Conservation (phyloP, 2,888 invertebrate species). For the Cheiracanthium punctorium region DNA sequence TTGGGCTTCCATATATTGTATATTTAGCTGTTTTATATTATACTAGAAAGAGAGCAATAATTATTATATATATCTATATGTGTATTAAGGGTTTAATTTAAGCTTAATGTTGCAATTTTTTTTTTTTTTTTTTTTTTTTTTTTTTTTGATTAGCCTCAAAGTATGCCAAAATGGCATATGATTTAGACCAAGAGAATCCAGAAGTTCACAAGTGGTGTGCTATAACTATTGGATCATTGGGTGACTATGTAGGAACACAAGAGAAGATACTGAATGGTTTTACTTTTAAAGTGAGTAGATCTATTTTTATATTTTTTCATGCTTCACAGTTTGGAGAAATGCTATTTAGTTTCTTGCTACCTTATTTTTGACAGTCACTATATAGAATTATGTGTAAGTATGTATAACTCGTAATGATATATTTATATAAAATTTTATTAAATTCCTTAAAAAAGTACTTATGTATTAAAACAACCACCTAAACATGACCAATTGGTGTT, state of each 20-base stretch:
- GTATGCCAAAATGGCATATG: conserved; percentile 79
- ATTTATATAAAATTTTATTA: too few species aligned
- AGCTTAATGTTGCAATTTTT: not conserved
- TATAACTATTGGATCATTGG: conserved; percentile 81
- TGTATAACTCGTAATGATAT: too few species aligned
- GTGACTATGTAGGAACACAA: conserved; percentile 80
- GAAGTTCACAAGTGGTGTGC: conserved; percentile 86
- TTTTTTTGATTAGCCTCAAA: conserved; percentile 74
- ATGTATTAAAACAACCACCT: too few species aligned
- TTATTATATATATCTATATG: not conserved
- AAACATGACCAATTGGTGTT: too few species aligned
- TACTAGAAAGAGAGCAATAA: not conserved
- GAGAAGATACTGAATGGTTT: conserved; percentile 83
- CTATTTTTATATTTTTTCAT: too few species aligned
- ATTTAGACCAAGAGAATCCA: conserved; percentile 78
- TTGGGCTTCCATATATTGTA: too few species aligned
- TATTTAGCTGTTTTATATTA: too few species aligned
- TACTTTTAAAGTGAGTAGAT: conserved; percentile 79
- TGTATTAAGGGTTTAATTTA: not conserved
- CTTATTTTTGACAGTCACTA: too few species aligned
- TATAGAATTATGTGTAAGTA: too few species aligned
- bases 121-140: conserved; percentile 3
- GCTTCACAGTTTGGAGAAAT: too few species aligned
- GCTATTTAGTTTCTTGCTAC: too few species aligned
- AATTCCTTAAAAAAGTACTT: too few species aligned